Base-by-base conservation (phyloP, 2,888 invertebrate species). In the Altica lythri region DNA sequence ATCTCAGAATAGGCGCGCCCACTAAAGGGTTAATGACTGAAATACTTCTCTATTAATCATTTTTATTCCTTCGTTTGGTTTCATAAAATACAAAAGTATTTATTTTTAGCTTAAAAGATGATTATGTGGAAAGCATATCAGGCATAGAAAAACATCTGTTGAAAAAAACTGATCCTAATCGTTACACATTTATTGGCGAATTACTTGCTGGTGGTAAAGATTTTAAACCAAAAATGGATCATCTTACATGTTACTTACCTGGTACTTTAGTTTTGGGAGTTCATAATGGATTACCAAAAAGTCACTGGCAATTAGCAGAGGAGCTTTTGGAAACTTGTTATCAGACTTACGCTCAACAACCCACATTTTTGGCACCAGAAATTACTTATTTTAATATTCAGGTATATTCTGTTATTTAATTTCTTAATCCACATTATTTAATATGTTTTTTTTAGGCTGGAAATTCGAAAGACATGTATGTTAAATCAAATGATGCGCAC, bases 141-240 rank as follows among this genome's bases (percentile, higher is more conserved):
- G 96, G 96, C 3, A 88, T 95, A 0, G 81, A 88, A 60, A 86
- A 89, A 57, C 86, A 88, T 67, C 79, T 98, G 10, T 83, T 86
- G 1, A 84, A 82, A 66, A 78, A 82, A 30, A 92, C 93, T 0
- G 84, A 88, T 2, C 88, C 89, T 0, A 90, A 87, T 70, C 89
- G 90, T 61, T 82, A 86, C 57, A 76, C 91, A 1, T 99, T 95
- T 73, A 83, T 98, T 46, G 97, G 96, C 0, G 98, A 99, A 78
- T 77, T 99, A 16, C 81, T 94, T 16, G 88, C 88, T 37, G 89
- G 89, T 14, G 88, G 89, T 9, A 89, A 90, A 75, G 83, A 87
- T 13, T 88, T 89, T 72, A 88, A 90, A 72, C 94, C 95, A 1
- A 96, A 96, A 82, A 96, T 95, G 95, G 98, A 99, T 76, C 98